Conservation (phyloP, 2,797 vertebrate genomes). For the Phrynocephalus guinanensis region DNA sequence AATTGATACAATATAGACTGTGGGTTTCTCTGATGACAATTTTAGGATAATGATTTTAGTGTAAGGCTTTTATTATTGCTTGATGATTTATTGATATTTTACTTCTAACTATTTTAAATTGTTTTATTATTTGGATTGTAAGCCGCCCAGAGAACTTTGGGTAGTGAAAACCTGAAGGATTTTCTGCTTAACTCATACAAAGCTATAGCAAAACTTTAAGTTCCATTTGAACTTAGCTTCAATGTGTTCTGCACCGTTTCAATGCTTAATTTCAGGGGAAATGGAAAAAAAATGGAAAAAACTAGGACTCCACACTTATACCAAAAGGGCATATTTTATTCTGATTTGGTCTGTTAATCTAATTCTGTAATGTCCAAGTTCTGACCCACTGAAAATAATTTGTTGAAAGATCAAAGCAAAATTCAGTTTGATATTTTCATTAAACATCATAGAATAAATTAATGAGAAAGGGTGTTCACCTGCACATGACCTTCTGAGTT, state of each 20-base stretch:
- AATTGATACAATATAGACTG: no score
- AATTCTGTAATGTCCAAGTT: not conserved
- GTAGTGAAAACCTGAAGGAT: not conserved
- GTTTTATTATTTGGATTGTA: no score
- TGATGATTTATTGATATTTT: no score
- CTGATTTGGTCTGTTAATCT: no score
- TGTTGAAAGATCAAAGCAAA: not conserved
- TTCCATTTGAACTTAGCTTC: not conserved
- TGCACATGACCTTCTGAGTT: not conserved
- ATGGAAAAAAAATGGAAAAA: not conserved
- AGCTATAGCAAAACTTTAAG: not conserved
- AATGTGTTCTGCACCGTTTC: constrained; percentile 4
- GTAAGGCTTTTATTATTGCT: no score
- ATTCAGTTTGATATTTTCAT: not conserved
- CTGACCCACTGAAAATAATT: not conserved
- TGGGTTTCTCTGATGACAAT: no score
- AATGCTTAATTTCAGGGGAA: not conserved
- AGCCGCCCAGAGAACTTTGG: no score
- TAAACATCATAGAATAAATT: not conserved
- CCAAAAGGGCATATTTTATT: not conserved
- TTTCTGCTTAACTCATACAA: constrained; percentile 1
- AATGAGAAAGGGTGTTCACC: not conserved
- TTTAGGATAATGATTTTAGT: no score
- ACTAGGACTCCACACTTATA: not conserved
- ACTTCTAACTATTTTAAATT: no score